phyloP scores from a whole-genome alignment of 2,888 invertebrate species.

The Lagria hirta region DNA sequence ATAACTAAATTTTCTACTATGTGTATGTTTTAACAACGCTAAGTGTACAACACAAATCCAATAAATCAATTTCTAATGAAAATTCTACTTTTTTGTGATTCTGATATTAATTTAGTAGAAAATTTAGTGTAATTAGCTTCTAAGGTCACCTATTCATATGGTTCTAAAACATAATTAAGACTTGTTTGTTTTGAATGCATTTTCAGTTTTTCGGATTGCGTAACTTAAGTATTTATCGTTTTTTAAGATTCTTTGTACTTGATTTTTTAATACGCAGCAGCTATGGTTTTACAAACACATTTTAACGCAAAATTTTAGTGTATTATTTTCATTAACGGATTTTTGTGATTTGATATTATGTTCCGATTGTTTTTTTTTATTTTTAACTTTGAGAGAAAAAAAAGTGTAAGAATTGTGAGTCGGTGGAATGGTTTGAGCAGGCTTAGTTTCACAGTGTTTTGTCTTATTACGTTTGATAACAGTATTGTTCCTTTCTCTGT shows the following conservation, averaged over 20 bases:
- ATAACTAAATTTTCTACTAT: slow-evolving; percentile 26
- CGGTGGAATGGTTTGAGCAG: slow-evolving; percentile 33
- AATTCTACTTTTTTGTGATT: slow-evolving; percentile 11
- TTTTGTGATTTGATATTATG: no score
- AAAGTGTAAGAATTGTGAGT: slow-evolving; percentile 27
- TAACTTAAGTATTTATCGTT: slow-evolving; percentile 23
- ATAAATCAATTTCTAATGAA: slow-evolving; percentile 12
- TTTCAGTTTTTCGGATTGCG: slow-evolving; percentile 17
- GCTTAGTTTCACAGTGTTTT: slow-evolving; percentile 32
- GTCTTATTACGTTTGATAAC: slow-evolving; percentile 27
- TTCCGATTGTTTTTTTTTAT: slow-evolving; percentile 29
- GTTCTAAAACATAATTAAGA: slow-evolving; percentile 21
- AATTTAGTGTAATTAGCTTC: slow-evolving; percentile 25
- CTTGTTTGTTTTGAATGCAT: slow-evolving; percentile 12
- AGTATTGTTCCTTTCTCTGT: slow-evolving; percentile 38
- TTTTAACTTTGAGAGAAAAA: no score
- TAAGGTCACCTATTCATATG: slow-evolving; percentile 25
- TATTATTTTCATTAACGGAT: no score
- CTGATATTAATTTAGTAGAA: slow-evolving; percentile 22
- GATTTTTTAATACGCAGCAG: no score
- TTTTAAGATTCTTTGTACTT: slow-evolving; percentile 13
- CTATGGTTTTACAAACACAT: no score
- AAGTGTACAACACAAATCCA: slow-evolving; percentile 15
- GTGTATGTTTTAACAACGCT: slow-evolving; percentile 10
- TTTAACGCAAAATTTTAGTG: no score